phyloP scores from a whole-genome alignment of 2,888 invertebrate genomes.

The Rhorus exstirpatorius region DNA sequence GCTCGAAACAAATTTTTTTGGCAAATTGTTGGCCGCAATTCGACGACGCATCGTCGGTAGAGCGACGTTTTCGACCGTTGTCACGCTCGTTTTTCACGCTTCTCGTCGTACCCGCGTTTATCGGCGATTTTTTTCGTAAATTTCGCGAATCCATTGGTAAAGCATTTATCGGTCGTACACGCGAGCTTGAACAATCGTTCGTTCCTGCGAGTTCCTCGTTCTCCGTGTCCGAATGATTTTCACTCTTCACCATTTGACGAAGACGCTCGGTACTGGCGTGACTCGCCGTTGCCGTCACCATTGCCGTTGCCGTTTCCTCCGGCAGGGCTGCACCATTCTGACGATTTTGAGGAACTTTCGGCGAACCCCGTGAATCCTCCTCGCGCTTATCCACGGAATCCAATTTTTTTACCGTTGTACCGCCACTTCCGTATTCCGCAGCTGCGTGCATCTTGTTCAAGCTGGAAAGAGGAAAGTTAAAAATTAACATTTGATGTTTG shows the following conservation, averaged over 20 bases:
- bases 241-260: constrained; percentile 68
- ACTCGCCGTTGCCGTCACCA: constrained; percentile 67
- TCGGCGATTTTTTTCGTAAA: constrained; percentile 74
- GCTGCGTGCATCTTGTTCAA: constrained; percentile 89
- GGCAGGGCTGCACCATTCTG: constrained; percentile 84
- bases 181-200: constrained; percentile 48
- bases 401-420: constrained; percentile 83
- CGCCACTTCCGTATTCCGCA: constrained; percentile 87
- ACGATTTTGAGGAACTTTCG: constrained; percentile 83
- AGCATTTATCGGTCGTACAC: constrained; percentile 55
- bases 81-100: constrained; percentile 64
- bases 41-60: constrained; percentile 74
- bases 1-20: constrained; percentile 81
- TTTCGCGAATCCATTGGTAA: constrained; percentile 75
- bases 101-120: constrained; percentile 52
- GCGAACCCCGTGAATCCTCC: constrained; percentile 78
- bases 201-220: constrained; percentile 65
- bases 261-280: constrained; percentile 49
- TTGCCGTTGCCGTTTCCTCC: constrained; percentile 81
- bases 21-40: constrained; percentile 73
- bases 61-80: constrained; percentile 73
- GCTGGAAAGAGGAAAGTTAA: constrained; percentile 85
- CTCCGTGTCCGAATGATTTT: constrained; percentile 70
- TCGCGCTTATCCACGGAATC: constrained; percentile 77
- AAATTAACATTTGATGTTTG: neutral